phyloP scores from a whole-genome alignment of 2,888 invertebrate species.

The Pinctada fucata region DNA sequence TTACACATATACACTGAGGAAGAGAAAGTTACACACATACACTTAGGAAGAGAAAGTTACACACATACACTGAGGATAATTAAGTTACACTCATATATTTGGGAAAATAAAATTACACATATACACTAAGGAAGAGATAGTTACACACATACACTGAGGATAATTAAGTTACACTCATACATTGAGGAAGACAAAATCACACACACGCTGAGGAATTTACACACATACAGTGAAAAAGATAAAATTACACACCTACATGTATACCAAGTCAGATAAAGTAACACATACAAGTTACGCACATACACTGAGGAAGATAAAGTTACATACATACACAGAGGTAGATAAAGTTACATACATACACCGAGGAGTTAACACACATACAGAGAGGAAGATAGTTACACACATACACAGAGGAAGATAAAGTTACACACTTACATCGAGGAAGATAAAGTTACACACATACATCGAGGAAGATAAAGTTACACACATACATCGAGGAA shows the following conservation, averaged over 20 bases:
- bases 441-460: conserved; percentile 68
- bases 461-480: conserved; percentile 42
- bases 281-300: conserved; percentile 82
- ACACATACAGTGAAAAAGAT: conserved; percentile 42
- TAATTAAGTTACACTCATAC: not conserved
- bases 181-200: conserved; percentile 74
- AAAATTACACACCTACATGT: not conserved
- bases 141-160: not conserved
- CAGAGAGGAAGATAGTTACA: not conserved
- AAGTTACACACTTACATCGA: conserved; percentile 83
- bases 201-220: conserved; percentile 80
- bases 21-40: not conserved
- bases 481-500: not conserved
- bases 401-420: not conserved
- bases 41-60: not conserved
- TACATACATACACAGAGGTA: not conserved
- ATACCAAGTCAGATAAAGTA: conserved; percentile 73
- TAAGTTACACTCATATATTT: conserved; percentile 29
- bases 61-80: conserved; percentile 81
- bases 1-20: not conserved
- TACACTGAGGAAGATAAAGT: conserved; percentile 43
- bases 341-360: not conserved
- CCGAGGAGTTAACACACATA: not conserved
- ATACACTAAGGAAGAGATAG: not conserved
- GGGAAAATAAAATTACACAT: conserved; percentile 17